These are phyloP conservation scores for Drosophila navojoa DNA, from an alignment of 1,140 invertebrate species.

Conservation along the genomic window DNA sequence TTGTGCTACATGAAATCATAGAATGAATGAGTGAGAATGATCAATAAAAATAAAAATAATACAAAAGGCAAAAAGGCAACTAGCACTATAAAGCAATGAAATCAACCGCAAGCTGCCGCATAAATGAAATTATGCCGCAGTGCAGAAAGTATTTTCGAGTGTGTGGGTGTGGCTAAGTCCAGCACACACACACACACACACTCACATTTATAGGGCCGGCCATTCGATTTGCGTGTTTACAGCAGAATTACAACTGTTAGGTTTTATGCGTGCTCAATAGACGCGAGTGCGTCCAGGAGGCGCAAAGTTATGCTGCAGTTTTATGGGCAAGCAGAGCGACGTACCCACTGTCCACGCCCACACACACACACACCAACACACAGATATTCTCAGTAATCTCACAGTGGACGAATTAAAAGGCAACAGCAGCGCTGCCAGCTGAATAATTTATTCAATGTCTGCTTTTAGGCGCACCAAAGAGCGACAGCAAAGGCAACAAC, in stretches of 20 bases:
- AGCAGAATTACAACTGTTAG: conserved; percentile 80
- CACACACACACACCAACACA: conserved; percentile 1
- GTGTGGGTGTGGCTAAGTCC: conserved; percentile 24
- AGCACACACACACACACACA: conserved; percentile 35
- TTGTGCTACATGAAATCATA: conserved; percentile 67
- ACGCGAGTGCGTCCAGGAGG: conserved; percentile 34
- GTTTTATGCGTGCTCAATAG: conserved; percentile 72
- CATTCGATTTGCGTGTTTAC: conserved; percentile 81
- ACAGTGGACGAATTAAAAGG: conserved; percentile 62
- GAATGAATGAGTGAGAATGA: conserved; percentile 58
- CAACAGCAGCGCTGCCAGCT: conserved; percentile 35
- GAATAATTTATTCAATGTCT: conserved; percentile 82
- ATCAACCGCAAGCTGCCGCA: conserved; percentile 68
- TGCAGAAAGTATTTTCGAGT: conserved; percentile 39
- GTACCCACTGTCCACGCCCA: conserved; percentile 28
- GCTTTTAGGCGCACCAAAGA: conserved; percentile 66
- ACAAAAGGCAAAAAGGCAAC: neutral
- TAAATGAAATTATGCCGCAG: conserved; percentile 78
- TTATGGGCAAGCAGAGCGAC: conserved; percentile 67
- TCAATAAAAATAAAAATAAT: conserved; percentile 74
- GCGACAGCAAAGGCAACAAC: conserved; percentile 48
- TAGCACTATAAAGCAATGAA: conserved; percentile 46
- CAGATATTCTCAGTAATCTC: conserved; percentile 65
- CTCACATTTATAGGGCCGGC: conserved; percentile 67
- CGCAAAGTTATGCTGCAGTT: conserved; percentile 72